Evolutionary conservation across 2,888 invertebrate genomes (phyloP).

Genomic region (Buathra laborator): DNA sequence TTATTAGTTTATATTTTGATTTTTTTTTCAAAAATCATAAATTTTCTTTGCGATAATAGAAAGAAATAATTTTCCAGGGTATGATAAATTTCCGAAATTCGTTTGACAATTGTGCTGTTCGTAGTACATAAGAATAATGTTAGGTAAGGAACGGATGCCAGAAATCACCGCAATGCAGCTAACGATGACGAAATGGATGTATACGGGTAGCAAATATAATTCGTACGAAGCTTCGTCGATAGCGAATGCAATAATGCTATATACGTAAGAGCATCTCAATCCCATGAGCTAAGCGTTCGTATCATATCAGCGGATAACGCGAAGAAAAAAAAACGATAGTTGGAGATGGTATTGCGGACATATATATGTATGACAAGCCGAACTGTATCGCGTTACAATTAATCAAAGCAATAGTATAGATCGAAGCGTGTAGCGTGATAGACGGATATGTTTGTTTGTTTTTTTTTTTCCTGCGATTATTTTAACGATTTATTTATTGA

Average conservation of each 20-base stretch:
- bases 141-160: conserved; percentile 35
- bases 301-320: conserved; percentile 2
- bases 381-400: not conserved
- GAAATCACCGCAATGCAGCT: conserved; percentile 56
- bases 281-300: conserved; percentile 2
- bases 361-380: not conserved
- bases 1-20: too few relatives aligned
- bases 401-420: not conserved
- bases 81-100: conserved; percentile 9
- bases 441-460: conserved; percentile 61
- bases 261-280: not conserved
- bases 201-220: conserved; percentile 4
- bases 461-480: conserved; percentile 7
- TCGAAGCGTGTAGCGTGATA: conserved; percentile 1
- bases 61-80: conserved; percentile 3
- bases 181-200: conserved; percentile 51
- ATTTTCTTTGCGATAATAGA: not conserved
- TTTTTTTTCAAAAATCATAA: too few relatives aligned
- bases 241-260: not conserved
- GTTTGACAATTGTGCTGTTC: conserved; percentile 29
- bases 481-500: conserved; percentile 40
- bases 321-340: conserved; percentile 6
- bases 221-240: not conserved
- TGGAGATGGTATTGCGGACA: not conserved
- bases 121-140: conserved; percentile 21